Conservation (phyloP, 2,113 vertebrate genomes). For the Elephas maximus region DNA sequence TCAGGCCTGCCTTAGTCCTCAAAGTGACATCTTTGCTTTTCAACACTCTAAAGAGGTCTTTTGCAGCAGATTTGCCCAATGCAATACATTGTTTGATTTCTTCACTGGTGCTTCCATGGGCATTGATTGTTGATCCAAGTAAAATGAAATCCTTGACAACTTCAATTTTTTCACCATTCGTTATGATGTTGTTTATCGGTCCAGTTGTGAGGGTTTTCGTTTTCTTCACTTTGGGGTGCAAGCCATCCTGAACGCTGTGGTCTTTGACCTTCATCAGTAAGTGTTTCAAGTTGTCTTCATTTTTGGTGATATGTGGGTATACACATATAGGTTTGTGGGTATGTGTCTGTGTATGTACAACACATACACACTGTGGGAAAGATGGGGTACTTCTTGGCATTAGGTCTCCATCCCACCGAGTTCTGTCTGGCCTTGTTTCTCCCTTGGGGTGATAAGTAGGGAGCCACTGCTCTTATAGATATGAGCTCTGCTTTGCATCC, state of each 20-base stretch:
- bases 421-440: not conserved
- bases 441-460: not conserved
- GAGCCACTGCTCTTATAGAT: fast-evolving
- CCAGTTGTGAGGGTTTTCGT: not conserved
- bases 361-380: fast-evolving
- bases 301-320: not conserved
- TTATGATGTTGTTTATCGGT: not conserved
- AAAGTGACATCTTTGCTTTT: not conserved
- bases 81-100: not conserved
- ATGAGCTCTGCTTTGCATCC: no score
- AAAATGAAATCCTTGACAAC: not conserved
- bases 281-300: not conserved
- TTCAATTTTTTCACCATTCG: not conserved
- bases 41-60: not conserved
- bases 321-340: fast-evolving
- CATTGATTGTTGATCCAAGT: not conserved
- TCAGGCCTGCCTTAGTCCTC: not conserved
- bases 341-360: fast-evolving
- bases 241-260: not conserved
- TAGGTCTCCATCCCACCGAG: not conserved
- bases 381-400: not conserved
- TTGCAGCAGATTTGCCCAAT: not conserved
- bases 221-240: not conserved
- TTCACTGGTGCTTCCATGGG: not conserved
- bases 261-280: not conserved